Percentiles rank a stretch among this genome's conserved stretches.
Conservation (phyloP, 1,140 invertebrate genomes). For the Lordiphosa clarofinis region DNA sequence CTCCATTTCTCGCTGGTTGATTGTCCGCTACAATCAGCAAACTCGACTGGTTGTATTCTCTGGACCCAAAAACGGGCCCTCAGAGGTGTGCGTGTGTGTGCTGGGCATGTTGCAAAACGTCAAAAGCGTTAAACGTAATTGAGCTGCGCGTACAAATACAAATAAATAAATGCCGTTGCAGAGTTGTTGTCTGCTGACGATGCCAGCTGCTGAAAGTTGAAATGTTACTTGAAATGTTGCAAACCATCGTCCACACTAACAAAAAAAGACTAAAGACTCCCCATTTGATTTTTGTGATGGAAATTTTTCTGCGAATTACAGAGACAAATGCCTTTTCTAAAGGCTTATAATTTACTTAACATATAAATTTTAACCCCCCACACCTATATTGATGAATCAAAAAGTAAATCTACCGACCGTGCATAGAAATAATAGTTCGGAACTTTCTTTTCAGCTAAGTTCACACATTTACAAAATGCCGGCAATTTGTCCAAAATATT, state of each 20-base stretch:
- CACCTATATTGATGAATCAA: too few species aligned
- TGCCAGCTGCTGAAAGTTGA: constrained; percentile 68
- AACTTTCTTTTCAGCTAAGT: too few species aligned
- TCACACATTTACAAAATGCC: too few species aligned
- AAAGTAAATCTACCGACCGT: too few species aligned
- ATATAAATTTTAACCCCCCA: too few species aligned
- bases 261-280: constrained; percentile 4
- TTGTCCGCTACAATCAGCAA: constrained; percentile 54
- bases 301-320: neutral
- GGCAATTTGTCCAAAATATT: too few species aligned
- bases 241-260: constrained; percentile 40
- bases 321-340: too few species aligned
- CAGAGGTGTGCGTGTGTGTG: constrained; percentile 22
- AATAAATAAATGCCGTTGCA: constrained; percentile 69
- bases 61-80: constrained; percentile 1
- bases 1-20: constrained; percentile 9
- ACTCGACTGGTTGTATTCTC: constrained; percentile 33
- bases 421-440: too few species aligned
- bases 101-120: constrained; percentile 69
- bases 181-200: constrained; percentile 54
- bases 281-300: neutral
- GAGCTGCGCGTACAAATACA: constrained; percentile 76
- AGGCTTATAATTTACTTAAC: too few species aligned
- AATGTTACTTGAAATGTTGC: constrained; percentile 78
- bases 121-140: constrained; percentile 78